Base-by-base conservation (phyloP, 1,140 invertebrate species). In the Drusus annulatus region DNA sequence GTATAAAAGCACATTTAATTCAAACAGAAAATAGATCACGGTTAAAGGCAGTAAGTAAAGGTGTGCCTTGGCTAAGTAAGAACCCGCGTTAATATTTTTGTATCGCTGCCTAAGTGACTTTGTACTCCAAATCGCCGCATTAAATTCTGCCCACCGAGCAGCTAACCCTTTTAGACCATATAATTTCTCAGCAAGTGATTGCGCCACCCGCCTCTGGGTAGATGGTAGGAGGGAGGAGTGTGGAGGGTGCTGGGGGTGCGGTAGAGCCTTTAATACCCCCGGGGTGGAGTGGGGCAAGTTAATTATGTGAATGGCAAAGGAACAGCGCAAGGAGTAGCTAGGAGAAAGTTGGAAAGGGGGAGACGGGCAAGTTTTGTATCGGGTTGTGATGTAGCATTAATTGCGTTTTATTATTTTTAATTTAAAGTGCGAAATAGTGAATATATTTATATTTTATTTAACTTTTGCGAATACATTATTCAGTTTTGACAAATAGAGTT, bases 291-390 rank as follows among this genome's bases (percentile, higher is more conserved):
- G 80, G 78, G 82, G 82, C 82, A 81, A 83, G 82, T 83, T 83
- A 83, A 83, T 83, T 83, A 83, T 83, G 82, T 83, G 82, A 83
- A 83, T 83, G 82, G 82, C 76, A 80, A 80, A 79, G 81, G 81
- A 83, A 80, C 73, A 80, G 76, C 80, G 71, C 75, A 76, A 79
- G 78, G 73, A 79, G 51, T 54, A 74, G 80, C 73, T 76, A 69
- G 60, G 81, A 56, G 54, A 76, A 82, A 68, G 51, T 65, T 54
- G 62, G 25, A 45, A 36, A 50, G 31, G 62, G 62, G 60, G 16
- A 17, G 8, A 45, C n/a, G 76, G 76, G 76, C 6, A 13, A 17
- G 13, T 17, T 56, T 54, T 8, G 17, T 31, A 16, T 36, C 63
- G 28, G 17, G 63, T 19, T 45, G n/a, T 4, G 8, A 17, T 17